phyloP scores from a whole-genome alignment of 2,797 vertebrate genomes.

The Anas capensis region DNA sequence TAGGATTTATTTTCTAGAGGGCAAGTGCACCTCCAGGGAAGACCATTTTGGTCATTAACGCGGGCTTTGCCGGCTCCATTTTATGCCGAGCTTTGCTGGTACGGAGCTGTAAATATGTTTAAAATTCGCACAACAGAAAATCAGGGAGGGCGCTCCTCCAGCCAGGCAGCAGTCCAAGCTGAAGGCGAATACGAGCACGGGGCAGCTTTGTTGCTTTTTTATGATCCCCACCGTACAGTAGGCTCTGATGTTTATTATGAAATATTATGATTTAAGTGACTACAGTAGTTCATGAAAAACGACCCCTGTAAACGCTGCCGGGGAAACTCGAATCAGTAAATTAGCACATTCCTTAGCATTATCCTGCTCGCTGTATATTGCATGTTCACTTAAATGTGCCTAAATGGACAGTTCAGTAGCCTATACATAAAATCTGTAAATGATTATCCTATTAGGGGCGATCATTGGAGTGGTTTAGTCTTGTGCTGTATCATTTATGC shows the following conservation, averaged over 20 bases:
- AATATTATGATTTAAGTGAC: conserved; percentile 74
- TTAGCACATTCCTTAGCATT: conserved; percentile 57
- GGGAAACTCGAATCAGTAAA: conserved; percentile 62
- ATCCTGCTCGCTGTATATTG: background rate
- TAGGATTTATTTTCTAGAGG: conserved; percentile 36
- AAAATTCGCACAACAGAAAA: background rate
- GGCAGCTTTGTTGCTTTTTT: conserved; percentile 46
- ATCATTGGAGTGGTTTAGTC: conserved; percentile 25
- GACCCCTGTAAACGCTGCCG: conserved; percentile 56
- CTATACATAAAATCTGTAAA: conserved; percentile 47
- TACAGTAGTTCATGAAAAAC: conserved; percentile 65
- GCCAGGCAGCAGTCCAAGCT: background rate
- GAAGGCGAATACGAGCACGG: background rate
- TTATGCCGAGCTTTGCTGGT: background rate
- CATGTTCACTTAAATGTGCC: conserved; percentile 47
- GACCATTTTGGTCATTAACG: background rate
- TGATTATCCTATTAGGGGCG: conserved; percentile 59
- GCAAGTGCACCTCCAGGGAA: conserved; percentile 9
- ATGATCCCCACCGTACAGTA: conserved; percentile 28
- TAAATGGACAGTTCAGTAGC: conserved; percentile 65
- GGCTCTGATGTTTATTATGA: conserved; percentile 61
- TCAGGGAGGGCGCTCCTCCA: background rate
- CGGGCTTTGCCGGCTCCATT: background rate
- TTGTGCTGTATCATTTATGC: conserved; percentile 60
- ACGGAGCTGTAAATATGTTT: background rate